Evolutionary conservation across 2,888 invertebrate genomes (phyloP), one percentile per base, ranked within the genome.

Genomic region (Pogonocherus hispidulus): DNA sequence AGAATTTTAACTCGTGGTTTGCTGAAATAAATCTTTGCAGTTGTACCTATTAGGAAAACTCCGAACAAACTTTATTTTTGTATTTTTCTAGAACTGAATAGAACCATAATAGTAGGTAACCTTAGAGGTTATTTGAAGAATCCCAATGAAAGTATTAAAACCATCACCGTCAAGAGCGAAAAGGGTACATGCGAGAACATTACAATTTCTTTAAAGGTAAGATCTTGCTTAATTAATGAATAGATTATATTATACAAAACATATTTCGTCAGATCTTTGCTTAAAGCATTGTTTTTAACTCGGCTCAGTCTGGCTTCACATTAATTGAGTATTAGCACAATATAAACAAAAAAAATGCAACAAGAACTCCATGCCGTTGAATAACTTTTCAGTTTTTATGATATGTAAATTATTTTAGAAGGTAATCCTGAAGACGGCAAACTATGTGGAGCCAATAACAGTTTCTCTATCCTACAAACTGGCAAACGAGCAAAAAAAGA

Each of bases 391-490:
- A 18, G 8, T 9, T 20, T 19, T 16, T 46, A 23, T n/a, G n/a
- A n/a, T 62, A 23, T 4, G 18, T 4, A 32, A 14, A n/a, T 49
- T 32, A 20, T 16, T 18, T 11, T 23, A 46, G 14, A 9, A n/a
- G 0, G 18, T 63, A n/a, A 66, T 68, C 35, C 63, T 62, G 59
- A 47, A 71, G 22, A 44, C 19, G 19, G 37, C 55, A 18, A 23
- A 60, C n/a, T 35, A 51, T 52, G 16, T 59, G 16, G 32, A 16
- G 18, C 63, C 69, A 20, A 52, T 73, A 57, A 69, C 54, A 46
- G 44, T 62, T 8, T 67, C 37, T 3, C 32, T 70, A 6, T 63
- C 66, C 44, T 71, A 74, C 16, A 55, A 49, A 35, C 47, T 73
- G 20, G 57, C 52, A 5, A 59, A 22, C 22, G 11, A 32, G 11